phyloP scores from a whole-genome alignment of 2,113 vertebrate species.

The Cottus gobio region DNA sequence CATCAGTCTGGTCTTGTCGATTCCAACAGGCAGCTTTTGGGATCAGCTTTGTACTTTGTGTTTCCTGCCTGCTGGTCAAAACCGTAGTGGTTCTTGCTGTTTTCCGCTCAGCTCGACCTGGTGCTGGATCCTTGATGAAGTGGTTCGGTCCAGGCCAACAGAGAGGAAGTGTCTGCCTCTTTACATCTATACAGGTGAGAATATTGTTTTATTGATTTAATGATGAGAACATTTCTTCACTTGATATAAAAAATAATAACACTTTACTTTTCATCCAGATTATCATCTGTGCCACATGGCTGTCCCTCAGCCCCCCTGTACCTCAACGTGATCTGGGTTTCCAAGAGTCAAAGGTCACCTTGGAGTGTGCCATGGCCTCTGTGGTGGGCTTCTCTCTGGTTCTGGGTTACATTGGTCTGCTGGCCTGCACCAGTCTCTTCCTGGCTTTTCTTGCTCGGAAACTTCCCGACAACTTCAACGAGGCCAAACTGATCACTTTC shows the following conservation, averaged over 20 bases:
- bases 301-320: conserved; percentile 73
- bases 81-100: conserved; percentile 81
- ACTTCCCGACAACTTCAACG: conserved; percentile 76
- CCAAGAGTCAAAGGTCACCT: conserved; percentile 71
- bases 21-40: conserved; percentile 82
- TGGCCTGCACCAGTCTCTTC: conserved; percentile 75
- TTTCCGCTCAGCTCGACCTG: conserved; percentile 73
- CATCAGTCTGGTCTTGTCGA: conserved; percentile 75
- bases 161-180: conserved; percentile 72
- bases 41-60: conserved; percentile 81
- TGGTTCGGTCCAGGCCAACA: conserved; percentile 80
- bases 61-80: conserved; percentile 82
- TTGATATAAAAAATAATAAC: background rate
- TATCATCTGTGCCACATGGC: conserved; percentile 77
- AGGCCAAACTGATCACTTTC: conserved; percentile 82
- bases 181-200: conserved; percentile 67
- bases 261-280: conserved; percentile 61
- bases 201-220: background rate
- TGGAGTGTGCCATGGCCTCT: conserved; percentile 77
- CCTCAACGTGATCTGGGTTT: conserved; percentile 66
- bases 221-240: background rate
- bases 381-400: conserved; percentile 73
- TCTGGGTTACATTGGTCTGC: conserved; percentile 80
- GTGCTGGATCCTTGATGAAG: conserved; percentile 66
- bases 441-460: conserved; percentile 83